A percentile compares a stretch with the other conserved stretches of the same genome.
Evolutionary conservation across 2,888 invertebrate genomes (phyloP).

Genomic region (Orthosia cruda): DNA sequence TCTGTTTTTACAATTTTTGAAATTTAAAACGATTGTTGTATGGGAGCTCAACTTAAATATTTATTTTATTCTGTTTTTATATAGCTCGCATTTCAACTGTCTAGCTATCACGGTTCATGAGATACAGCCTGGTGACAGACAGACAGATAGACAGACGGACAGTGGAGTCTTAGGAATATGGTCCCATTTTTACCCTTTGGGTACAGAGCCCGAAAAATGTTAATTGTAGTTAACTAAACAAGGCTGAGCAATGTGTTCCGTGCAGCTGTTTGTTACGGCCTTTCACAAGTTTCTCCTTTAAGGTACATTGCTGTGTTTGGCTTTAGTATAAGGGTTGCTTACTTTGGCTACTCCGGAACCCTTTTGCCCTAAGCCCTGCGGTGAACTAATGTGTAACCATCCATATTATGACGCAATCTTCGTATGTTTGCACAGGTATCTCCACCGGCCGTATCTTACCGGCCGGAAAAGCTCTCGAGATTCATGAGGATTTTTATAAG

Average conservation of each 20-base stretch:
- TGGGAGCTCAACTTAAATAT: no score
- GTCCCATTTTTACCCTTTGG: no score
- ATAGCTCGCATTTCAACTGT: no score
- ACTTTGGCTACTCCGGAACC: slow-evolving; percentile 9
- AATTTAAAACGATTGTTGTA: no score
- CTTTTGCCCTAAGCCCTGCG: slow-evolving; percentile 35
- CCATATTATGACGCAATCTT: slow-evolving; percentile 37
- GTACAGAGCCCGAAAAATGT: no score
- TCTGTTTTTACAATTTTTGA: no score
- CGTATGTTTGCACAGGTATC: slow-evolving; percentile 42
- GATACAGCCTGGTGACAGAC: no score
- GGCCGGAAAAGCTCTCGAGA: slow-evolving; percentile 23
- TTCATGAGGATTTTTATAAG: slow-evolving; percentile 20
- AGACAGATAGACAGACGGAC: no score
- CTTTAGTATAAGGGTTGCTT: slow-evolving; percentile 33
- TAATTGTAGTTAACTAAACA: slow-evolving; percentile 15
- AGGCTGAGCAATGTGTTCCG: slow-evolving; percentile 21
- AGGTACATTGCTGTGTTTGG: slow-evolving; percentile 29
- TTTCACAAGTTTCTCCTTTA: slow-evolving; percentile 15
- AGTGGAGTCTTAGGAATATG: no score
- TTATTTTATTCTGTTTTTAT: no score
- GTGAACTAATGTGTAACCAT: slow-evolving; percentile 45
- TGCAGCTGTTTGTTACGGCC: slow-evolving; percentile 14
- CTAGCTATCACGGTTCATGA: no score
- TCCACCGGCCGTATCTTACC: slow-evolving; percentile 10